These are phyloP conservation scores for Lineus longissimus DNA, from an alignment of 1,140 invertebrate genomes.

Conservation along the genomic window DNA sequence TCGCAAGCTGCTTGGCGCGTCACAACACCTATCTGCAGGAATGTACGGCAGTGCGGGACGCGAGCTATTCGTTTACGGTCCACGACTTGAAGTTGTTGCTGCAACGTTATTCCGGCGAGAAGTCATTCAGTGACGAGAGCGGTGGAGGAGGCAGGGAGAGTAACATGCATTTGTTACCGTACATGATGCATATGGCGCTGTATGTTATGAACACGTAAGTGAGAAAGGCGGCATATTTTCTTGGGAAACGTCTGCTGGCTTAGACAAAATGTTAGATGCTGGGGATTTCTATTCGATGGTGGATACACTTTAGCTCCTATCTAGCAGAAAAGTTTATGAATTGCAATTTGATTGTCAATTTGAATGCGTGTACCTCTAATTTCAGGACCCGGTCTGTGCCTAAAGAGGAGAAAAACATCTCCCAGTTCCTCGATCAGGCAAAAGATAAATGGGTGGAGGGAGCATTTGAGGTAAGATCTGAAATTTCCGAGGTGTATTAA, in stretches of 20 bases:
- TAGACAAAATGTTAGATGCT: conserved; percentile 4
- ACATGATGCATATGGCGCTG: conserved; percentile 88
- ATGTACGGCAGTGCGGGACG: conserved; percentile 51
- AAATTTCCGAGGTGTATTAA: no score
- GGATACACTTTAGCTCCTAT: no score
- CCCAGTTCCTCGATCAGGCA: conserved; percentile 64
- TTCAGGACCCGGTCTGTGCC: conserved; percentile 69
- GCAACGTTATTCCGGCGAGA: conserved; percentile 85
- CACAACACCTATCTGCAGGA: conserved; percentile 57
- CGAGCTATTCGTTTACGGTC: conserved; percentile 65
- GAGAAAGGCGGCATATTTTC: not conserved
- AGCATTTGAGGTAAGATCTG: conserved; percentile 72
- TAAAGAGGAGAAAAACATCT: conserved; percentile 70
- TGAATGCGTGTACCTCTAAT: no score
- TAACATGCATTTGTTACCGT: conserved; percentile 94
- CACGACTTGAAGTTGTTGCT: conserved; percentile 92
- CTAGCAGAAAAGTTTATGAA: no score
- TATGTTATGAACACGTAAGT: conserved; percentile 91
- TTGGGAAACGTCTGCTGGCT: conserved; percentile 7
- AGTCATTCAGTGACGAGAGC: conserved; percentile 94
- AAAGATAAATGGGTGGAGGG: conserved; percentile 66
- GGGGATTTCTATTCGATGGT: no score
- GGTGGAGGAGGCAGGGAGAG: conserved; percentile 91
- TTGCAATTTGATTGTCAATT: no score
- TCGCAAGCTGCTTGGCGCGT: conserved; percentile 84